Evolutionary conservation across 1,140 invertebrate species (phyloP), one percentile per base, ranked within the genome.

Genomic region (Trichoplusia ni): DNA sequence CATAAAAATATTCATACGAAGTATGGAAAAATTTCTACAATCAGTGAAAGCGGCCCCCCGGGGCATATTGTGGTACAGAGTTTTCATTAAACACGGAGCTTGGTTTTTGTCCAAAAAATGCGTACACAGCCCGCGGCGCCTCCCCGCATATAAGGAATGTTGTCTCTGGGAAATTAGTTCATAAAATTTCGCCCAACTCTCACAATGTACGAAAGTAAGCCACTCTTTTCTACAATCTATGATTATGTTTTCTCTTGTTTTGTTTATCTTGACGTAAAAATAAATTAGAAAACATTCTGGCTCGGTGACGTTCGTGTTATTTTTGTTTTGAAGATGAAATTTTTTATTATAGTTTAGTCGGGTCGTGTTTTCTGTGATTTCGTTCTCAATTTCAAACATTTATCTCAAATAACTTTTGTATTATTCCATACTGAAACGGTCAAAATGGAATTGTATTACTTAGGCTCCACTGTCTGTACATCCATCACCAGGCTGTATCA

Each of bases 121-220:
- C 75, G 73, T 83, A 78, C 79, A 67, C 38, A 65, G 79, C 84
- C 82, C 49, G 59, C 67, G 77, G 85, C 83, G 63, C 65, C 77
- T 76, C 72, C 65, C 75, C 64, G 70, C 78, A 79, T 81, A 89
- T 85, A 84, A 83, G 81, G 80, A 86, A 90, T 89, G 82, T 90
- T 87, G 82, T 83, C 76, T 72, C 75, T 73, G 78, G 75, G 73
- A 88, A 90, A 90, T 89, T 89, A 88, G 86, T 88, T 89, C 79
- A 86, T 87, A 86, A 88, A 90, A 86, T 84, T 85, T 85, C 71
- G 40, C 64, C 66, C 69, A 54, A 61, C 61, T 71, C 61, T 54
- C 59, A 68, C 60, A 70, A 76, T 61, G 59, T 67, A 69, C 53
- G 64, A 54, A 66, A 38, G 54, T 63, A 70, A 67, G 27, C 33